Evolutionary conservation across 2,888 invertebrate species (phyloP).

Genomic region (Shargacucullia verbasci): DNA sequence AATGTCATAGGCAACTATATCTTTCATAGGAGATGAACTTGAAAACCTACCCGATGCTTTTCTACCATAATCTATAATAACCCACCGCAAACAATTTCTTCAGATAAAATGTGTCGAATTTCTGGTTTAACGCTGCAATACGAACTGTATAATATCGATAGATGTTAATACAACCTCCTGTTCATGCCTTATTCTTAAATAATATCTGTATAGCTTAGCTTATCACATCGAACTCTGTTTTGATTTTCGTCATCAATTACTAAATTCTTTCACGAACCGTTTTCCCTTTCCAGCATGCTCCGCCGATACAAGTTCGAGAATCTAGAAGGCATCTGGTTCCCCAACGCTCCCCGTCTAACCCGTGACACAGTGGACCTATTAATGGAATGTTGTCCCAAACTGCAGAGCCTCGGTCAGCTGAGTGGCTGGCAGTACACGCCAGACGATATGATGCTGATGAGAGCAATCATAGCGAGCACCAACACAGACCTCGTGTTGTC

Average conservation of each 20-base stretch:
- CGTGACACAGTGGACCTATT: slow-evolving; percentile 90
- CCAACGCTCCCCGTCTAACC: slow-evolving; percentile 91
- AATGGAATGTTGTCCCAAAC: slow-evolving; percentile 91
- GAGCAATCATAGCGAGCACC: slow-evolving; percentile 90
- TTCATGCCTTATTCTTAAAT: too few relatives aligned
- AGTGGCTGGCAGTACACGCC: slow-evolving; percentile 91
- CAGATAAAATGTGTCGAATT: too few relatives aligned
- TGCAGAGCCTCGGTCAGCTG: slow-evolving; percentile 91
- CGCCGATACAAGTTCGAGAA: slow-evolving; percentile 90
- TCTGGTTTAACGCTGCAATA: too few relatives aligned
- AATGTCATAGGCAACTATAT: too few relatives aligned
- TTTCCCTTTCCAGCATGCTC: slow-evolving; percentile 87
- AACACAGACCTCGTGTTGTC: slow-evolving; percentile 91
- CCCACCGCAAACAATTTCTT: too few relatives aligned
- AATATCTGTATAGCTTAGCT: too few relatives aligned
- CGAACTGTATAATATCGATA: too few relatives aligned
- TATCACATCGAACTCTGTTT: too few relatives aligned
- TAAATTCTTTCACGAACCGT: neutral
- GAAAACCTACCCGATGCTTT: too few relatives aligned
- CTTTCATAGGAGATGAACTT: too few relatives aligned
- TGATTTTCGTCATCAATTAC: neutral
- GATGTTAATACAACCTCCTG: too few relatives aligned
- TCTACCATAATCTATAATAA: too few relatives aligned
- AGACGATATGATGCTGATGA: slow-evolving; percentile 91
- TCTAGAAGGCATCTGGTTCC: slow-evolving; percentile 92